These are phyloP conservation scores for Psephotus haematonotus DNA, from an alignment of 2,113 vertebrate genomes.

Conservation along the genomic window DNA sequence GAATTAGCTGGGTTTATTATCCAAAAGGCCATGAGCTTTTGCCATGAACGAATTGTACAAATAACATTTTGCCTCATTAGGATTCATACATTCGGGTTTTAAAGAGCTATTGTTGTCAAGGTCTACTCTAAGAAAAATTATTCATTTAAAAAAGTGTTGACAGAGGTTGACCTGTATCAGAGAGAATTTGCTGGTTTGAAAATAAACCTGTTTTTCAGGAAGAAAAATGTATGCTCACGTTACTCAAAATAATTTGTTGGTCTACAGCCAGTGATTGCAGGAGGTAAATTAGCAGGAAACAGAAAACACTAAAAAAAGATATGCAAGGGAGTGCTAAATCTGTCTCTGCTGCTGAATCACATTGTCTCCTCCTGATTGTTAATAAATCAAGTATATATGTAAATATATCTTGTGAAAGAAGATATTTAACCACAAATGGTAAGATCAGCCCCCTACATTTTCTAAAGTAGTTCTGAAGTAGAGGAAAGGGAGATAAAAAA, in stretches of 20 bases:
- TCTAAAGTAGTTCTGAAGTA: background rate
- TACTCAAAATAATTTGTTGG: constrained; percentile 19
- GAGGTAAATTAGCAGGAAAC: constrained; percentile 60
- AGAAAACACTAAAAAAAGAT: constrained; percentile 51
- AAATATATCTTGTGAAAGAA: constrained; percentile 17
- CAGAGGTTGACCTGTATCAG: background rate
- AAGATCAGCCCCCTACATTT: background rate
- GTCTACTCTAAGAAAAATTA: background rate
- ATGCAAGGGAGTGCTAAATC: constrained; percentile 41
- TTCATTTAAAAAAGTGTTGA: background rate
- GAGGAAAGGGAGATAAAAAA: background rate
- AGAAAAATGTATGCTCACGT: background rate
- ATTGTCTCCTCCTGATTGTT: constrained; percentile 7
- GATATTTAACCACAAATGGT: background rate
- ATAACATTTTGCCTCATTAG: background rate
- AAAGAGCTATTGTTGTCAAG: background rate
- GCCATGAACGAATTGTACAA: background rate
- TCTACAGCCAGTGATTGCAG: constrained; percentile 7
- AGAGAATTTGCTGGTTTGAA: background rate
- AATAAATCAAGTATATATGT: constrained; percentile 8
- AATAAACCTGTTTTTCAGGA: constrained; percentile 5
- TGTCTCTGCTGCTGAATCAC: constrained; percentile 9
- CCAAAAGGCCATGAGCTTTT: background rate
- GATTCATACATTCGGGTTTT: background rate
- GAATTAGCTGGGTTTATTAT: background rate